Percentiles rank a stretch among this genome's conserved stretches.
phyloP scores from a whole-genome alignment of 2,113 vertebrate genomes.

The Seriola quinqueradiata region DNA sequence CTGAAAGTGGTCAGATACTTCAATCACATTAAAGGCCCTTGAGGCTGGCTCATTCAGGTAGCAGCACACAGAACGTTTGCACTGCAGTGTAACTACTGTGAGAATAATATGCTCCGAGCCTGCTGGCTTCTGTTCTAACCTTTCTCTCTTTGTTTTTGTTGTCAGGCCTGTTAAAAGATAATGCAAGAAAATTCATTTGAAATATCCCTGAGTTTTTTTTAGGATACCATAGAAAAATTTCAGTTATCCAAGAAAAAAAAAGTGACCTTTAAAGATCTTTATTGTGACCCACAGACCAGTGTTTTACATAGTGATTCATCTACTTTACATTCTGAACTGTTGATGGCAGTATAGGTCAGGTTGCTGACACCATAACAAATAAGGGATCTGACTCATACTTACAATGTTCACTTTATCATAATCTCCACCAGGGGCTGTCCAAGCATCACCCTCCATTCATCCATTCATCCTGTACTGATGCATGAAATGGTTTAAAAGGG shows the following conservation, averaged over 20 bases:
- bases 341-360: constrained; percentile 69
- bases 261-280: background rate
- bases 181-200: background rate
- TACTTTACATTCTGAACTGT: constrained; percentile 60
- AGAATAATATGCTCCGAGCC: background rate
- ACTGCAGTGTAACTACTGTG: background rate
- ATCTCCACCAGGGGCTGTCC: constrained; percentile 82
- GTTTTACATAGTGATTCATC: constrained; percentile 5
- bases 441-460: constrained; percentile 72
- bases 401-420: constrained; percentile 64
- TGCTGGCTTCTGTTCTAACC: background rate
- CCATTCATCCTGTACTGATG: constrained; percentile 55
- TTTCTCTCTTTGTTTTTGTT: background rate
- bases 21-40: background rate
- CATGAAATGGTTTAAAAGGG: constrained; percentile 13
- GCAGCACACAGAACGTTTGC: background rate
- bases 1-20: background rate
- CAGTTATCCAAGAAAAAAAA: background rate
- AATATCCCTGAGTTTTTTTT: too few species aligned
- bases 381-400: constrained; percentile 40
- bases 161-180: background rate
- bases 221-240: too few species aligned
- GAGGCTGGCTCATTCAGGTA: background rate
- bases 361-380: constrained; percentile 44
- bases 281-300: background rate